Conservation (phyloP, 2,113 vertebrate species). For the Grammomys dolichurus region DNA sequence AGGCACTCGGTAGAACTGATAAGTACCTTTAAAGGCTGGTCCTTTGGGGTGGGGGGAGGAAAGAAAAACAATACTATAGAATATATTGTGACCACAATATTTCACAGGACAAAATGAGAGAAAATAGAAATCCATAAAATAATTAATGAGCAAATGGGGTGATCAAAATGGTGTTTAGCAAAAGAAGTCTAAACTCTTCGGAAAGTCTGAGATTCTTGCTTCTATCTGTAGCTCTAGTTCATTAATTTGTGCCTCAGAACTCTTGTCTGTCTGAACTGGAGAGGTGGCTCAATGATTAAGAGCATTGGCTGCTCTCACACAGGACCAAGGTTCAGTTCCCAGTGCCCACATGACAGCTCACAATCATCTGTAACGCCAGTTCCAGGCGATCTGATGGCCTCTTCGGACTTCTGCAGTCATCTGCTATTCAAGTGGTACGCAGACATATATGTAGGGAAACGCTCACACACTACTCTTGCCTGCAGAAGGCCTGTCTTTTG, state of each 20-base stretch:
- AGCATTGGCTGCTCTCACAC: background rate
- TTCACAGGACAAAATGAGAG: background rate
- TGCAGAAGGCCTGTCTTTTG: background rate
- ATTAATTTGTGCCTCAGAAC: background rate
- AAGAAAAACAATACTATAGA: slow-evolving; percentile 4
- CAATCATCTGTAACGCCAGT: too few relatives aligned
- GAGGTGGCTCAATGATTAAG: background rate
- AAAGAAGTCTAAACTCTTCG: background rate
- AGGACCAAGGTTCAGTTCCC: background rate
- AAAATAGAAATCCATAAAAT: background rate
- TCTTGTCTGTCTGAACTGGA: too few relatives aligned
- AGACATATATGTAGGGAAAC: background rate
- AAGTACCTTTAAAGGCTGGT: slow-evolving; percentile 33
- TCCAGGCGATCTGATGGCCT: background rate
- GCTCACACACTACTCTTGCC: background rate
- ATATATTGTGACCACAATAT: background rate
- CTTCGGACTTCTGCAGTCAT: background rate
- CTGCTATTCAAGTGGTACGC: background rate
- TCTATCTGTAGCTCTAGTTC: background rate
- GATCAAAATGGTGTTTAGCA: background rate
- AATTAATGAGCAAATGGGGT: background rate
- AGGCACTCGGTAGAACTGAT: slow-evolving; percentile 47
- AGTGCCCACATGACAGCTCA: background rate
- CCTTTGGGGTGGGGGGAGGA: background rate
- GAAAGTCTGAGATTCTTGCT: background rate